Conservation (phyloP, 2,797 vertebrate genomes). For the Trachops cirrhosus region DNA sequence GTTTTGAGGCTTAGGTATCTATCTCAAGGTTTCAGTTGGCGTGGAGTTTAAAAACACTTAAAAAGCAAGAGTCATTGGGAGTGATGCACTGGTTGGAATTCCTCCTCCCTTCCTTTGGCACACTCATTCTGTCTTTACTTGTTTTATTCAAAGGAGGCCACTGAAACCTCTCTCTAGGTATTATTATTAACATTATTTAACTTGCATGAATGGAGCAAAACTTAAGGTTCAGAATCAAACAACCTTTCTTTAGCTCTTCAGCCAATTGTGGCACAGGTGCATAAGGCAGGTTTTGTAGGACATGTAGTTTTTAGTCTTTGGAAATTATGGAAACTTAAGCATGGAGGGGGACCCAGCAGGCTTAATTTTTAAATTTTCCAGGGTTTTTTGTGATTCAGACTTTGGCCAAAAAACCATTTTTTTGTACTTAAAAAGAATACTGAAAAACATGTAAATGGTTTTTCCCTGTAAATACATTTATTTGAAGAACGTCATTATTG, state of each 20-base stretch:
- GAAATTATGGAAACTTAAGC: not conserved
- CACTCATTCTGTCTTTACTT: not conserved
- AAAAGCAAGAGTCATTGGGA: not conserved
- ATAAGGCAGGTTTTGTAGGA: not conserved
- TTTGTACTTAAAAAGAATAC: slow-evolving; percentile 32
- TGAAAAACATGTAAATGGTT: slow-evolving; percentile 50
- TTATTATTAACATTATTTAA: not conserved
- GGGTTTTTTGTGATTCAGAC: slow-evolving; percentile 47
- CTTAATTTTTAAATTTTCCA: slow-evolving; percentile 42
- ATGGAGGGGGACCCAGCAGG: not conserved
- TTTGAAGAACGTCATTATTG: slow-evolving; percentile 68
- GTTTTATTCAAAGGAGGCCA: not conserved
- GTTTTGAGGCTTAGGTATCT: not conserved
- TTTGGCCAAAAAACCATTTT: slow-evolving; percentile 32
- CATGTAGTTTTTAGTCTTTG: not conserved
- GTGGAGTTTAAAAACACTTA: not conserved
- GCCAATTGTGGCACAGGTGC: not conserved
- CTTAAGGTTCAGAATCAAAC: not conserved
- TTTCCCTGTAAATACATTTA: slow-evolving; percentile 65
- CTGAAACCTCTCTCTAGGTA: not conserved
- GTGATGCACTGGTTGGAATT: not conserved
- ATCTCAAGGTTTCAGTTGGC: not conserved
- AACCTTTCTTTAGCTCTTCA: not conserved
- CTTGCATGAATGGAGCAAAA: not conserved
- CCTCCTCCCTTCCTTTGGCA: not conserved